Evolutionary conservation across 2,797 vertebrate species (phyloP).

Genomic region (Tiaroga cobitis): DNA sequence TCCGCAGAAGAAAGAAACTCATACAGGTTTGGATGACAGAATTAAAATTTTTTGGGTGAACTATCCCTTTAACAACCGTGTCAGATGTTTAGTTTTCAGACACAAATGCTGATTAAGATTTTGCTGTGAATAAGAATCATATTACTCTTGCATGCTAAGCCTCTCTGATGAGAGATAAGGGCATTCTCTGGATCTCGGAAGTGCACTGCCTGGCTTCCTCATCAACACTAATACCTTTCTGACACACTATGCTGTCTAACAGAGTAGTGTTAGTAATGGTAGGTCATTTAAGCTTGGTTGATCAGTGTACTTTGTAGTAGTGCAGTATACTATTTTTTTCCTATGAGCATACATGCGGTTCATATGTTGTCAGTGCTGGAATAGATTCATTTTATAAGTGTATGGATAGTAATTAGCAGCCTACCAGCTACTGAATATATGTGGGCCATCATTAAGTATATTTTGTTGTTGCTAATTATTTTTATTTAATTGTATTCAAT

Average conservation of each 20-base stretch:
- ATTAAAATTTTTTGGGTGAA: too few species aligned
- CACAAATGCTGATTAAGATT: neutral
- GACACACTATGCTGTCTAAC: neutral
- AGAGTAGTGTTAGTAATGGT: neutral
- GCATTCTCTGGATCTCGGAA: neutral
- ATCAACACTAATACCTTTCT: neutral
- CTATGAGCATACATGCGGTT: neutral
- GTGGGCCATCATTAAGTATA: neutral
- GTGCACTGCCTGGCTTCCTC: neutral
- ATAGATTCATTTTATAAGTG: neutral
- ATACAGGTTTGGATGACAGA: too few species aligned
- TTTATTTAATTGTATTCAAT: neutral
- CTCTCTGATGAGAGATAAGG: slow-evolving; percentile 15
- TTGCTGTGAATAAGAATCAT: neutral
- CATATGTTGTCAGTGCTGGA: neutral
- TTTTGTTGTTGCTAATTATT: neutral
- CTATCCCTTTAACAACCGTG: neutral
- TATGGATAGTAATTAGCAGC: neutral
- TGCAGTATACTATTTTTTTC: neutral
- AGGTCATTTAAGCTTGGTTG: neutral
- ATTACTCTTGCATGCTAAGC: slow-evolving; percentile 5
- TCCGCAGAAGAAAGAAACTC: too few species aligned
- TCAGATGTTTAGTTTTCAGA: neutral
- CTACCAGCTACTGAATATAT: neutral
- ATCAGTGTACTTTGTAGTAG: neutral